Evolutionary conservation across 1,140 invertebrate genomes (phyloP).

Genomic region (Pachyrhynchus sulphureomaculatus): DNA sequence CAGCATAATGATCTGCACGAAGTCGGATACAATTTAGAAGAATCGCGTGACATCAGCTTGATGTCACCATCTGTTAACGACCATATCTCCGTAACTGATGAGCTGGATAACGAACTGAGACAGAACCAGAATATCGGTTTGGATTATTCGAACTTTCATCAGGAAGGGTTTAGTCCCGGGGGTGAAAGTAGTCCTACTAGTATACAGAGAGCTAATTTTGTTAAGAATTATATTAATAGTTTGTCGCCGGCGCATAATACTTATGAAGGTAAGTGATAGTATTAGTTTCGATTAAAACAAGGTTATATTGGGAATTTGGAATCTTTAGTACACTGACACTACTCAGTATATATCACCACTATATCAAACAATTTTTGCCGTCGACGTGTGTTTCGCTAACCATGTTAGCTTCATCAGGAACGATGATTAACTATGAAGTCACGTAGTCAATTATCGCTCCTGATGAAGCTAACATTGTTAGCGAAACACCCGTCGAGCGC

Average conservation of each 20-base stretch:
- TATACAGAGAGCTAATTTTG: conserved; percentile 40
- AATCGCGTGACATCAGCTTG: conserved; percentile 47
- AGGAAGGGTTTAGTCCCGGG: conserved; percentile 45
- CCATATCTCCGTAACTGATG: conserved; percentile 48
- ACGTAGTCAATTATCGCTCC: no score
- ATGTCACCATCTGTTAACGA: conserved; percentile 50
- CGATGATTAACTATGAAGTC: no score
- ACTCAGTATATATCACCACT: no score
- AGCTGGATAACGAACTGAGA: conserved; percentile 44
- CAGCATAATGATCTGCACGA: conserved; percentile 42
- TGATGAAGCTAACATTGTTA: no score
- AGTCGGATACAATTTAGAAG: conserved; percentile 43
- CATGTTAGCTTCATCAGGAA: no score
- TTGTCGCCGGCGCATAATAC: conserved; percentile 31
- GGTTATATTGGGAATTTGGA: no score
- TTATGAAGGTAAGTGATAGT: conserved; percentile 15
- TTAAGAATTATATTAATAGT: conserved; percentile 42
- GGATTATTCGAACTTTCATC: conserved; percentile 46
- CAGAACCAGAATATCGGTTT: conserved; percentile 41
- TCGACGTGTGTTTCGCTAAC: no score
- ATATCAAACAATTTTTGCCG: no score
- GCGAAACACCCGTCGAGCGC: no score
- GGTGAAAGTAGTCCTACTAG: conserved; percentile 37
- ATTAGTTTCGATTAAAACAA: background rate
- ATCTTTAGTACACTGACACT: no score